These are phyloP conservation scores for Andricus grossulariae DNA, from an alignment of 1,140 invertebrate genomes.

Conservation along the genomic window DNA sequence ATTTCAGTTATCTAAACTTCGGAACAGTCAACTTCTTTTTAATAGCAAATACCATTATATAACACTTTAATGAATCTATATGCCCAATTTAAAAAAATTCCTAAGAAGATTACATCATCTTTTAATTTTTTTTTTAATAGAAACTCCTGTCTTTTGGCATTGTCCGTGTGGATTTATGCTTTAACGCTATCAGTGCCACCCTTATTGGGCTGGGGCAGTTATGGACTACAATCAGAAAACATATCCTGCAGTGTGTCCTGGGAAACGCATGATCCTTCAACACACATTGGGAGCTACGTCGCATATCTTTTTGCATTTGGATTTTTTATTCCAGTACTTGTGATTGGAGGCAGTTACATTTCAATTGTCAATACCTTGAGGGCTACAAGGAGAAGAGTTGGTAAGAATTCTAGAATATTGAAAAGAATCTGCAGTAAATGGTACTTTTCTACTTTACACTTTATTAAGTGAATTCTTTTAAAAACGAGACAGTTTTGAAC, in stretches of 20 bases:
- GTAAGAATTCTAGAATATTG: conserved; percentile 14
- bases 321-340: conserved; percentile 79
- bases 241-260: conserved; percentile 88
- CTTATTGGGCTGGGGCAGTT: conserved; percentile 84
- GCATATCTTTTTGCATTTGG: conserved; percentile 82
- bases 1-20: no score
- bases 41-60: no score
- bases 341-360: conserved; percentile 82
- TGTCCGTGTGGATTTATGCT: conserved; percentile 84
- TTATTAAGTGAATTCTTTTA: no score
- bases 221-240: conserved; percentile 85
- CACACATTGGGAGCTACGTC: conserved; percentile 78
- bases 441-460: no score
- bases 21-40: no score
- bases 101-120: no score
- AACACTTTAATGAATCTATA: no score
- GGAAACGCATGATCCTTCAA: conserved; percentile 79
- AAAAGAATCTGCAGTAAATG: no score
- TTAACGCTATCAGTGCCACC: conserved; percentile 81
- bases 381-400: conserved; percentile 78
- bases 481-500: no score
- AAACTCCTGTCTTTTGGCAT: conserved; percentile 73
- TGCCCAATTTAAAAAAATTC: no score
- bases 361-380: conserved; percentile 81
- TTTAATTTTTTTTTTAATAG: conserved; percentile 52